Evolutionary conservation across 2,888 invertebrate species (phyloP), one percentile per base, ranked within the genome.

Genomic region (Zygogramma bicolorata): DNA sequence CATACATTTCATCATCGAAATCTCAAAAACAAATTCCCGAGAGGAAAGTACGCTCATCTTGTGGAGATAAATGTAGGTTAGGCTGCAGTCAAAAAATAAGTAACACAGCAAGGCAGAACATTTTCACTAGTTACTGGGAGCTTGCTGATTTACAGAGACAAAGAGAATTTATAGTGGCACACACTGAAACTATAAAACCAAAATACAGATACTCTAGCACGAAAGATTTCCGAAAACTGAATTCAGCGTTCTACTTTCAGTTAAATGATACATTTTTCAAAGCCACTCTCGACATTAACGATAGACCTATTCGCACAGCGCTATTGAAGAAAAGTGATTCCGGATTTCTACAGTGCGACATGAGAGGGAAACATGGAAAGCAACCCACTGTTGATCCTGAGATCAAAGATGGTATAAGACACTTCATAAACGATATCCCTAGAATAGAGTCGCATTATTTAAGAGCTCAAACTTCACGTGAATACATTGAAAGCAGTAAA

Each of bases 211-310:
- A 49, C 63, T 58, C 58, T 7, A 58, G 63, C 34, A 65, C 69
- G 5, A 57, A 69, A 29, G 38, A 69, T 27, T 18, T n/a, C 34
- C 10, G 71, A 46, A 42, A 25, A 20, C 3, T 71, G 3, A 71
- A 71, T 22, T 68, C 67, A 7, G 68, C 73, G 8, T 73, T 71
- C 57, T 74, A 71, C 40, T 74, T 67, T 65, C 22, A 58, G 13
- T 25, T 69, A 34, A 71, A 73, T 22, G 46, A 15, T n/a, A 70
- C 25, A 4, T 74, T 76, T 57, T 74, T 76, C 49, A 74, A 73
- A 10, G 29, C 58, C 0, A 73, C 73, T n/a, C 62, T 69, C 0
- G 49, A 73, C 27, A 42, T 69, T 15, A 66, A 69, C 22, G 65
- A 73, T 46, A 25, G 63, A 46, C 53, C 58, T 7, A 73, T 73